Conservation (phyloP, 2,113 vertebrate genomes). For the Ramphastos sulfuratus region DNA sequence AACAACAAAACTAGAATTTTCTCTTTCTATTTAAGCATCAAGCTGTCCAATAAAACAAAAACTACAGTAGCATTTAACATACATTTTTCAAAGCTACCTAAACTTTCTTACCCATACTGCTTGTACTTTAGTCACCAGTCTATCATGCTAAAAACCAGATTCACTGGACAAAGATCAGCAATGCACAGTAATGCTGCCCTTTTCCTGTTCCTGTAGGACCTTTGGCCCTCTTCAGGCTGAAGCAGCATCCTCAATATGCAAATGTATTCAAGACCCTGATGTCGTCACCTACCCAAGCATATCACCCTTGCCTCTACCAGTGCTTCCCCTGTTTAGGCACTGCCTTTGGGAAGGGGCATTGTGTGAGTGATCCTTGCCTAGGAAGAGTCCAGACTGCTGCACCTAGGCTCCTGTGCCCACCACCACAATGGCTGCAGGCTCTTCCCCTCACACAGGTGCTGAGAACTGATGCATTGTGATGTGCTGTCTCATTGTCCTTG, state of each 20-base stretch:
- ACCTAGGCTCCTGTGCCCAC: background rate
- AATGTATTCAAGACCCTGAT: accelerated
- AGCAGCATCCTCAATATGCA: background rate
- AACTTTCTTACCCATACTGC: background rate
- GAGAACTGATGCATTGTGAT: background rate
- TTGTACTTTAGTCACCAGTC: background rate
- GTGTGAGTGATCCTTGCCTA: background rate
- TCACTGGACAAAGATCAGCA: accelerated
- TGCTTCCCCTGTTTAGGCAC: accelerated
- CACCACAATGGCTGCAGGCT: background rate
- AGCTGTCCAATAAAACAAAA: background rate
- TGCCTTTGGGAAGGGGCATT: background rate
- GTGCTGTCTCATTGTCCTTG: background rate
- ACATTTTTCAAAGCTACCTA: background rate
- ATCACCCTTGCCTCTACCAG: background rate
- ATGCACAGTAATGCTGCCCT: accelerated
- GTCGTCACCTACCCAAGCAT: background rate
- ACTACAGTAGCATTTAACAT: accelerated
- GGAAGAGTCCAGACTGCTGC: background rate
- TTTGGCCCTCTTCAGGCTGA: background rate
- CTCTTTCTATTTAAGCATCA: background rate
- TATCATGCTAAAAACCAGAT: accelerated
- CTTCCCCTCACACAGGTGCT: accelerated
- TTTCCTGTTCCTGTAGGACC: background rate
- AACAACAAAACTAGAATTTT: background rate